phyloP scores from a whole-genome alignment of 2,113 vertebrate genomes.

The Pogona vitticeps region DNA sequence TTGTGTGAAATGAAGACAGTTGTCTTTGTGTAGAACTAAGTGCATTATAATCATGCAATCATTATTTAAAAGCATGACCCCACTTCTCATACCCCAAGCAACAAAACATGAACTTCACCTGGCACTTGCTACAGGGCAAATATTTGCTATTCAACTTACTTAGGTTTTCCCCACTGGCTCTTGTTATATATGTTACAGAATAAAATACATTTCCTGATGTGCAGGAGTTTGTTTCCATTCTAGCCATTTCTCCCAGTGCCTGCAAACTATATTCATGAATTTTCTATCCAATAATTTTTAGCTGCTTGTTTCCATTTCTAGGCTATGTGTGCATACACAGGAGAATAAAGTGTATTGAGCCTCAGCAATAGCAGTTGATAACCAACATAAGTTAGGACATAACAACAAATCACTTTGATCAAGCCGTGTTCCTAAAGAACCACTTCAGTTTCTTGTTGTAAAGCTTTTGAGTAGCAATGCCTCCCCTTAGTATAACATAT shows the following conservation, averaged over 20 bases:
- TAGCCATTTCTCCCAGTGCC: neutral
- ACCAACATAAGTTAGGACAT: constrained; percentile 50
- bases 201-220: neutral
- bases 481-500: neutral
- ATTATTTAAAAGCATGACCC: neutral
- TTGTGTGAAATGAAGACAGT: constrained; percentile 17
- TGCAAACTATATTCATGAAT: neutral
- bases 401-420: constrained; percentile 30
- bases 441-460: constrained; percentile 11
- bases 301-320: neutral
- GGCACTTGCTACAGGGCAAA: neutral
- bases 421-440: constrained; percentile 36
- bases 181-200: accelerated
- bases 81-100: neutral
- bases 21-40: constrained; percentile 11
- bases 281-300: neutral
- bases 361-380: neutral
- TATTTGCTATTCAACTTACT: neutral
- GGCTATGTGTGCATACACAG: neutral
- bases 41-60: constrained; percentile 14
- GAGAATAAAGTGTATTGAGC: constrained; percentile 35
- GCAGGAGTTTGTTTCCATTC: neutral
- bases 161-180: neutral
- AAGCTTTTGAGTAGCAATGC: neutral
- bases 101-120: neutral